Base-by-base conservation (phyloP, 1,140 invertebrate species). In the Magallana ariakensis region DNA sequence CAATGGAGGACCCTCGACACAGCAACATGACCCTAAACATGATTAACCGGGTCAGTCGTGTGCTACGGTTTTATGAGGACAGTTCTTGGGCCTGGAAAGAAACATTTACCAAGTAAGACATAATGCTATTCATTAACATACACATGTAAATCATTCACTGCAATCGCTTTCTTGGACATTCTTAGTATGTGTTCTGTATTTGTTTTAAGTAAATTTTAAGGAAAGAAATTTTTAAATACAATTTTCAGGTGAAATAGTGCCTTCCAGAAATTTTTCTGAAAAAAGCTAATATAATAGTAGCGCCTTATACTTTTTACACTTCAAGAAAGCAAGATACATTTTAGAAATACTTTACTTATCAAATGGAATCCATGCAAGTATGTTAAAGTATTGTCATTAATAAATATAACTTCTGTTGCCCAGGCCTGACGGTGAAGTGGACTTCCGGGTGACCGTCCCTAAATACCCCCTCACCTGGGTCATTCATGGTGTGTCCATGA, bases 21-120 rank as follows among this genome's bases (percentile, higher is more conserved):
- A 97, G 87, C 93, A 98, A 85, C 88, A 96, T 0, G 94, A 97
- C 85, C 97, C 97, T 95, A 95, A 97, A 85, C 19, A 97, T 97
- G 85, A 92, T 89, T 80, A 89, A 97, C 93, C 96, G 98, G 1
- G 97, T 97, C 91, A 98, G 97, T 94, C 96, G 97, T 75, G 96
- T 98, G 70, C 96, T 97, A 91, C 95, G 98, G 4, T 97, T 98
- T 92, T 99, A 98, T 94, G 97, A 98, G 87, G 98, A 98, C 88
- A 93, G 93, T 92, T 97, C 97, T 56, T 99, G 98, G 98, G 94
- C 98, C 6, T 99, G 98, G 98, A 96, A 97, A 89, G 98, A 98
- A 94, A 96, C 98, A 16, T 98, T 98, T 94, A 98, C 98, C 88
- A 98, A 98, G 13, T 98, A 91, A 91, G 91, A 82, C 9, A 15